Conservation (phyloP, 2,888 invertebrate genomes). For the Ischnus inquisitorius region DNA sequence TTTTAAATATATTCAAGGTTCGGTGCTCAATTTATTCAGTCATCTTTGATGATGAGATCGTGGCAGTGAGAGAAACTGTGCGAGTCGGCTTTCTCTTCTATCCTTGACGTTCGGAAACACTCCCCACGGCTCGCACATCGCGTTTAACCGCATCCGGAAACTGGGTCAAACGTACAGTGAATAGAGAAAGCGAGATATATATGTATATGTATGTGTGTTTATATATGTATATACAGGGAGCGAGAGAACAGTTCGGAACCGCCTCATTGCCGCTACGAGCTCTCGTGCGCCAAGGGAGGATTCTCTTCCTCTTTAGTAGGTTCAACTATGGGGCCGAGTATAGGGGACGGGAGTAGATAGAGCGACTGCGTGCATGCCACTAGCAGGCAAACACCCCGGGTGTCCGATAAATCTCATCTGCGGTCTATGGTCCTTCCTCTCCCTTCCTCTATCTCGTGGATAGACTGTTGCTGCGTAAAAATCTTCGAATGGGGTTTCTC, state of each 20-base stretch:
- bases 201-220: slow-evolving; percentile 8
- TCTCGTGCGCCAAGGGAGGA: slow-evolving; percentile 69
- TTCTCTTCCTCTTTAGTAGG: slow-evolving; percentile 43
- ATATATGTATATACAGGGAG: neutral
- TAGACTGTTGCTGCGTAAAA: slow-evolving; percentile 24
- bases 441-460: neutral
- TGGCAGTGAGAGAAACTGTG: neutral
- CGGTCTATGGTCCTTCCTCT: neutral
- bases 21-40: slow-evolving; percentile 7
- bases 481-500: slow-evolving; percentile 15
- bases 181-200: neutral
- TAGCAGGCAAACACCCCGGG: slow-evolving; percentile 41
- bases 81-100: slow-evolving; percentile 16
- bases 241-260: slow-evolving; percentile 31
- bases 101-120: slow-evolving; percentile 48
- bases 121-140: slow-evolving; percentile 45
- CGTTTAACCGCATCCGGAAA: slow-evolving; percentile 62
- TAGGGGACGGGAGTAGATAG: slow-evolving; percentile 33
- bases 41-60: slow-evolving; percentile 4
- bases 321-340: slow-evolving; percentile 39
- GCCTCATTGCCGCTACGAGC: slow-evolving; percentile 43
- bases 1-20: slow-evolving; percentile 8
- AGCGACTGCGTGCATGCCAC: slow-evolving; percentile 47
- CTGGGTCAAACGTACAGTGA: slow-evolving; percentile 63
- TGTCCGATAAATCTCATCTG: slow-evolving; percentile 52